These are phyloP conservation scores for Xerus rutilus DNA, from an alignment of 2,797 vertebrate species.

Conservation along the genomic window DNA sequence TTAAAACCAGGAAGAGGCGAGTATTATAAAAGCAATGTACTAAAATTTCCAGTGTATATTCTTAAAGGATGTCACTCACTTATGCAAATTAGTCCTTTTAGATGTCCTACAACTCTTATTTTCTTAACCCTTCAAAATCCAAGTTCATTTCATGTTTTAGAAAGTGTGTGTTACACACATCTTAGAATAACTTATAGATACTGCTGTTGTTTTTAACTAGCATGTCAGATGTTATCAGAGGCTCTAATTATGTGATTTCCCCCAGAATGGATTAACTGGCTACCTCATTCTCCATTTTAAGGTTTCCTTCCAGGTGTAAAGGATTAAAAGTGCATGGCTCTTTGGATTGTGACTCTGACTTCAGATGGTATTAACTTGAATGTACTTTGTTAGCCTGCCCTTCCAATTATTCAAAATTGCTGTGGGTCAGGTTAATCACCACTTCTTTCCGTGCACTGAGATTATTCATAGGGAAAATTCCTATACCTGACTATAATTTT, in stretches of 20 bases:
- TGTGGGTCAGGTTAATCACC: not conserved
- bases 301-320: not conserved
- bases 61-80: not conserved
- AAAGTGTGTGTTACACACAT: not conserved
- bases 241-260: not conserved
- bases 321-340: not conserved
- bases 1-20: not conserved
- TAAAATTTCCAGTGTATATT: not conserved
- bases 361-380: not conserved
- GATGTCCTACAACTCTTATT: not conserved
- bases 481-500: not conserved
- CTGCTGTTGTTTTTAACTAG: not conserved
- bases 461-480: constrained; percentile 10
- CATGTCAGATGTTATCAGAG: not conserved
- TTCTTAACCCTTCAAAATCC: not conserved
- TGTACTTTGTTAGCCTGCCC: not conserved
- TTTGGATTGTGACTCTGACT: not conserved
- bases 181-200: not conserved
- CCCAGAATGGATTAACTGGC: not conserved
- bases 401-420: not conserved
- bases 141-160: not conserved
- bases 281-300: not conserved
- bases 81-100: not conserved
- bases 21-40: not conserved
- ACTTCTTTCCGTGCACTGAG: not conserved